Conservation (phyloP, 2,113 vertebrate species). For the Limnothrissa miodon region DNA sequence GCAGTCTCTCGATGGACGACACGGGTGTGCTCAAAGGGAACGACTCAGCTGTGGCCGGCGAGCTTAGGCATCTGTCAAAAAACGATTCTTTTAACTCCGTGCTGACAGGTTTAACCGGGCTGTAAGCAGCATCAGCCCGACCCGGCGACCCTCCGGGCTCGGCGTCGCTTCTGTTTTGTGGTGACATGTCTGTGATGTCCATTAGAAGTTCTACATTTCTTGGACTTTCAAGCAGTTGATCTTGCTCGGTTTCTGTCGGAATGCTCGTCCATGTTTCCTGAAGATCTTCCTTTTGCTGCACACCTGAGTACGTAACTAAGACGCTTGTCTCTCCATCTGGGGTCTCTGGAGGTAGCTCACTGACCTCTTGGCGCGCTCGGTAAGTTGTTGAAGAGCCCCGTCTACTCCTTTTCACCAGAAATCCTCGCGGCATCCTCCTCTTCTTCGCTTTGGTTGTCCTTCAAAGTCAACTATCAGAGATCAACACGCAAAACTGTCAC, state of each 20-base stretch:
- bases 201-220: conserved; percentile 46
- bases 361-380: conserved; percentile 65
- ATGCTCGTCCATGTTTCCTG: conserved; percentile 58
- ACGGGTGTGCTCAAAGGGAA: conserved; percentile 74
- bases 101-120: conserved; percentile 80
- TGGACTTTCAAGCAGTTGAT: conserved; percentile 59
- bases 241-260: conserved; percentile 57
- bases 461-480: conserved; percentile 54
- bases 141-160: conserved; percentile 62
- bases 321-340: conserved; percentile 14
- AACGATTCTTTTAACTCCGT: conserved; percentile 67
- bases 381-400: conserved; percentile 75
- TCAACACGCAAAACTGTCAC: conserved; percentile 33
- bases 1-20: conserved; percentile 68
- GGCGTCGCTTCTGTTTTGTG: conserved; percentile 62
- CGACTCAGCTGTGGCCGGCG: conserved; percentile 77
- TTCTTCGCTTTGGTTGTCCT: conserved; percentile 37
- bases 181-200: conserved; percentile 48
- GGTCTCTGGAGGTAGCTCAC: conserved; percentile 29
- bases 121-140: conserved; percentile 59
- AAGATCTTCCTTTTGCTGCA: conserved; percentile 40
- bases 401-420: conserved; percentile 87
- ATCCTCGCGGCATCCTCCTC: conserved; percentile 88
- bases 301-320: conserved; percentile 23
- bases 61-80: conserved; percentile 73